A percentile compares a stretch with the other conserved stretches of the same genome.
These are phyloP conservation scores for Hydra vulgaris DNA, from an alignment of 30 jellyfish, hydroid and myxozoan genomes.

Conservation along the genomic window DNA sequence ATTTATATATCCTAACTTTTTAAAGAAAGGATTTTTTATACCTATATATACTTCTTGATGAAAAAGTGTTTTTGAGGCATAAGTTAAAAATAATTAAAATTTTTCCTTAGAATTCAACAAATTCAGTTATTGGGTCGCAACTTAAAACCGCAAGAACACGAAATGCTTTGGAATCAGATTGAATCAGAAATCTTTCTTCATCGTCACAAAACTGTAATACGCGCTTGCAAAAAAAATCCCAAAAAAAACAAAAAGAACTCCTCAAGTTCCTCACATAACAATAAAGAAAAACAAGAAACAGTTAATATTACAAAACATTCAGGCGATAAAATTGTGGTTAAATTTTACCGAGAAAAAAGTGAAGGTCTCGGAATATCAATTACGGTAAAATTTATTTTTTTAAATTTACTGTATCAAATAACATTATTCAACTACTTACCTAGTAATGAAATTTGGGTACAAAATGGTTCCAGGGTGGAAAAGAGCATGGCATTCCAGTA, in stretches of 20 bases:
- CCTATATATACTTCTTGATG: too few relatives aligned
- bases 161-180: slow-evolving; percentile 83
- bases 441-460: neutral
- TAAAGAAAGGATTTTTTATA: too few relatives aligned
- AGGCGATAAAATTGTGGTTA: slow-evolving; percentile 63
- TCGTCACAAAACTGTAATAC: slow-evolving; percentile 87
- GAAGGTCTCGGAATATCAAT: slow-evolving; percentile 91
- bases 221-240: slow-evolving; percentile 73
- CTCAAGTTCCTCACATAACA: slow-evolving; percentile 11
- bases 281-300: slow-evolving; percentile 37
- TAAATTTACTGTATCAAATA: neutral
- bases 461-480: slow-evolving; percentile 67
- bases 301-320: slow-evolving; percentile 58
- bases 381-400: slow-evolving; percentile 39
- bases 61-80: too few relatives aligned
- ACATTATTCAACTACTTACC: too few relatives aligned
- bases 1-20: too few relatives aligned
- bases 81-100: too few relatives aligned
- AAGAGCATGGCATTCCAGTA: slow-evolving; percentile 97
- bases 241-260: slow-evolving; percentile 41
- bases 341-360: slow-evolving; percentile 48
- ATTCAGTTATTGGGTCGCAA: slow-evolving; percentile 80
- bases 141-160: slow-evolving; percentile 70
- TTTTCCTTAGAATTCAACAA: slow-evolving; percentile 65
- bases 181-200: slow-evolving; percentile 92